Conservation (phyloP, 2,113 vertebrate genomes). For the Nestor notabilis region DNA sequence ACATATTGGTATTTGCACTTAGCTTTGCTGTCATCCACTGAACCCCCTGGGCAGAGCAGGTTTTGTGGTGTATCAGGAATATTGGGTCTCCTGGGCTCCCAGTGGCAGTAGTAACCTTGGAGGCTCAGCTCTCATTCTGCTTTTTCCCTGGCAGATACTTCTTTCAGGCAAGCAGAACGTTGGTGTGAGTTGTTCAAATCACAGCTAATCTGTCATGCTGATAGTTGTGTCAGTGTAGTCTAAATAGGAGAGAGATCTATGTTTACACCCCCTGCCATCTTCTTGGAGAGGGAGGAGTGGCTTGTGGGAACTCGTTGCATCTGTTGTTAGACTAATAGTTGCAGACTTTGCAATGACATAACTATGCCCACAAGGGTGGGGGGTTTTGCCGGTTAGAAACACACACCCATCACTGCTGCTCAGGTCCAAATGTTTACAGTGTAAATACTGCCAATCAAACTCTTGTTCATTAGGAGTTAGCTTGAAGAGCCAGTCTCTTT, state of each 20-base stretch:
- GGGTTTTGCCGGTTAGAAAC: neutral
- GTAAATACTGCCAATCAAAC: neutral
- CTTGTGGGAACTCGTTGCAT: neutral
- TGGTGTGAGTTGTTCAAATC: neutral
- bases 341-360: neutral
- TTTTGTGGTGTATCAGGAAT: neutral
- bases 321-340: neutral
- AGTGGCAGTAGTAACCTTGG: neutral
- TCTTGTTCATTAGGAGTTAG: neutral
- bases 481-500: neutral
- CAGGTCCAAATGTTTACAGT: neutral
- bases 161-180: neutral
- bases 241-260: neutral
- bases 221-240: neutral
- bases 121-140: neutral
- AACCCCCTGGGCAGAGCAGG: neutral
- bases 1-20: neutral
- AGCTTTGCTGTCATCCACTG: fast-evolving
- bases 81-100: neutral
- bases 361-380: neutral
- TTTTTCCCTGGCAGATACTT: neutral
- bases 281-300: neutral
- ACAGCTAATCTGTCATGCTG: neutral
- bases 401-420: neutral
- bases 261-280: neutral